phyloP scores from a whole-genome alignment of 2,113 vertebrate species.

The Macrotis lagotis region DNA sequence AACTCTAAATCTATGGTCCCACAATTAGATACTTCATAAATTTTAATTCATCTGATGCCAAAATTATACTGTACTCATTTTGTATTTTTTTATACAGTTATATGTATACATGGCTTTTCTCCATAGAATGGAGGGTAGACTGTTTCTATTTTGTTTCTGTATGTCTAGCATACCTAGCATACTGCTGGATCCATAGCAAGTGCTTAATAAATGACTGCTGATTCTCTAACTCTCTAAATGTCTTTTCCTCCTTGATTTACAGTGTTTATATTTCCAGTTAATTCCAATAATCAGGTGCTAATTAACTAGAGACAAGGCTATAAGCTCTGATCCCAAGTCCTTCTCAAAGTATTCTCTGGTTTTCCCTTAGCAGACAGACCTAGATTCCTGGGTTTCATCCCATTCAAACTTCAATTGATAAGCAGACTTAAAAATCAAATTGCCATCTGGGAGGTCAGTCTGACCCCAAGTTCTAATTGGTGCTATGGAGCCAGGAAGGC shows the following conservation, averaged over 20 bases:
- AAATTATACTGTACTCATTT: not conserved
- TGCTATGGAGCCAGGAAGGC: not conserved
- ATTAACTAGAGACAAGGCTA: fast-evolving
- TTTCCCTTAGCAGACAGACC: not conserved
- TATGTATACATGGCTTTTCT: not conserved
- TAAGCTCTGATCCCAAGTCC: not conserved
- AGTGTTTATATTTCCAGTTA: not conserved
- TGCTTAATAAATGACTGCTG: not conserved
- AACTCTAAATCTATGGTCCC: not conserved
- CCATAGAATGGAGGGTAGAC: not conserved
- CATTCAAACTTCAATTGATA: not conserved
- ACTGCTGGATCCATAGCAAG: not conserved
- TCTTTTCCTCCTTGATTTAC: not conserved
- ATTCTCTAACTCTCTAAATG: not conserved
- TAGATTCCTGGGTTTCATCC: not conserved
- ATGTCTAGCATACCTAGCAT: not conserved
- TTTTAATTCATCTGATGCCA: not conserved
- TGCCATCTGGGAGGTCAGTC: not conserved
- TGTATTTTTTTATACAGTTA: not conserved
- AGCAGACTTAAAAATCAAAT: not conserved
- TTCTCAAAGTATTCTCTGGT: not conserved
- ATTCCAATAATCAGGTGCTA: not conserved
- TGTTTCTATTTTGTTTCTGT: not conserved
- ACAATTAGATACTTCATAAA: not conserved
- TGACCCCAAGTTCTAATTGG: not conserved